A percentile compares a stretch with the other conserved stretches of the same genome.
These are phyloP conservation scores for Astyanax mexicanus DNA, from an alignment of 2,797 vertebrate genomes.

Conservation along the genomic window DNA sequence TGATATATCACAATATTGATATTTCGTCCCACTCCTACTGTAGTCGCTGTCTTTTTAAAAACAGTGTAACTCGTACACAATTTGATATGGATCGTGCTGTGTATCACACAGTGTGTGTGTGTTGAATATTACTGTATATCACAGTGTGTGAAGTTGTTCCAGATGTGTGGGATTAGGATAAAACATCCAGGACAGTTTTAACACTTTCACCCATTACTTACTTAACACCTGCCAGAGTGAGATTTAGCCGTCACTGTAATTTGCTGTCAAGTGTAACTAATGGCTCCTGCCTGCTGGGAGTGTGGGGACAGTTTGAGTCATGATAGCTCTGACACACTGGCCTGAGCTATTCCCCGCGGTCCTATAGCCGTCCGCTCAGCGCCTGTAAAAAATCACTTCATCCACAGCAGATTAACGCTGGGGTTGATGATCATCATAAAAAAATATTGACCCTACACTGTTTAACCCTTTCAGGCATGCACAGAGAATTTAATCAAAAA, in stretches of 20 bases:
- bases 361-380: neutral
- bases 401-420: too few species aligned
- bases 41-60: too few species aligned
- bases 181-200: neutral
- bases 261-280: conserved; percentile 6
- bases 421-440: too few species aligned
- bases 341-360: neutral
- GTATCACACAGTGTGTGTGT: too few species aligned
- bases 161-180: neutral
- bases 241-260: neutral
- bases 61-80: too few species aligned
- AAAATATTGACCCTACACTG: neutral
- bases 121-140: too few species aligned
- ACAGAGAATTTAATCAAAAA: too few species aligned
- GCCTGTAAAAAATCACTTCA: neutral
- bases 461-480: too few species aligned
- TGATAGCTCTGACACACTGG: neutral
- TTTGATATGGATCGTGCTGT: too few species aligned
- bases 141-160: neutral
- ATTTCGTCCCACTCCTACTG: too few species aligned
- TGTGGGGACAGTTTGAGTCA: neutral
- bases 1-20: too few species aligned
- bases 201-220: neutral
- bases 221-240: neutral
- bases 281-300: neutral